Conservation (phyloP, 2,888 invertebrate species). For the Drosophila eohydei region DNA sequence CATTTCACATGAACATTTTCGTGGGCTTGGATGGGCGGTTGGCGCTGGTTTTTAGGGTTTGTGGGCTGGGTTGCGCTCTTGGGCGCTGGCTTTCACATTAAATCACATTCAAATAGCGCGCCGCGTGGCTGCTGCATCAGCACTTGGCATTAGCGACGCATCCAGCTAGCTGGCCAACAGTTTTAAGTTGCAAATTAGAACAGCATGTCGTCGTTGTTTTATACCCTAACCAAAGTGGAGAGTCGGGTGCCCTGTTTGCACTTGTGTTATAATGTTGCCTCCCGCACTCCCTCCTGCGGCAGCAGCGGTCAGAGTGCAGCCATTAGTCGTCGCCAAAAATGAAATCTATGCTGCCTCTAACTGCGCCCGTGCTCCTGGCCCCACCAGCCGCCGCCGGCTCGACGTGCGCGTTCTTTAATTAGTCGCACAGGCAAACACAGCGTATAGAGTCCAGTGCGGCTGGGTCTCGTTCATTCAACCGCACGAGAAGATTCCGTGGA, state of each 20-base stretch:
- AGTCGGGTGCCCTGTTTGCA: slow-evolving; percentile 11
- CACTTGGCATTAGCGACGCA: slow-evolving; percentile 55
- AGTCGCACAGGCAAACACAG: slow-evolving; percentile 48
- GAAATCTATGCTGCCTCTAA: slow-evolving; percentile 62
- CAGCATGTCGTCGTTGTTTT: slow-evolving; percentile 44
- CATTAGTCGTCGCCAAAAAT: slow-evolving; percentile 78
- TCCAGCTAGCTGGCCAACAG: slow-evolving; percentile 55
- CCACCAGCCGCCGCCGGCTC: not conserved
- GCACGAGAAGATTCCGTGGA: slow-evolving; percentile 14
- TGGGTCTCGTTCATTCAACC: slow-evolving; percentile 19
- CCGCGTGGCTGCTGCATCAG: slow-evolving; percentile 58
- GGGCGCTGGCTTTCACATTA: slow-evolving; percentile 53
- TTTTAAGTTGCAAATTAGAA: slow-evolving; percentile 73
- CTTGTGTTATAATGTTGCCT: slow-evolving; percentile 49
- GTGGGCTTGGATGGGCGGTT: not conserved
- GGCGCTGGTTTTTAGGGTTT: slow-evolving; percentile 1
- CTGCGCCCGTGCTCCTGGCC: not conserved
- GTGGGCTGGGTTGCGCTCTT: not conserved
- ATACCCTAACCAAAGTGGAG: not conserved
- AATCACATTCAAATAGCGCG: slow-evolving; percentile 64
- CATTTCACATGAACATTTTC: slow-evolving; percentile 76
- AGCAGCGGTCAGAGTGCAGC: slow-evolving; percentile 71
- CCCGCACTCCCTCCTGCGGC: slow-evolving; percentile 42
- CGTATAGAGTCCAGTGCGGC: slow-evolving; percentile 4
- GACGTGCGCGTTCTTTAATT: slow-evolving; percentile 77